Conservation (phyloP, 2,888 invertebrate genomes). For the Eledone cirrhosa region DNA sequence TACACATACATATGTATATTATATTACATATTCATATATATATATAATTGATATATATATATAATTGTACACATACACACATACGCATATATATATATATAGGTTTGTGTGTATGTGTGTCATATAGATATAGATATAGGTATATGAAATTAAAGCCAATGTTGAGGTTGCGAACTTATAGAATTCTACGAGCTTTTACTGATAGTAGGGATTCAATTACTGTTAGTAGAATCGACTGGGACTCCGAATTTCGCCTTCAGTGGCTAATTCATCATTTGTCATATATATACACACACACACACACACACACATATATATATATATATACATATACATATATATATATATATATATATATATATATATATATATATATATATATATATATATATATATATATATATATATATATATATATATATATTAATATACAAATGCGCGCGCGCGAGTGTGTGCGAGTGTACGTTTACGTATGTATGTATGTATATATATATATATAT, state of each 20-base stretch:
- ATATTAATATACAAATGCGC: background rate
- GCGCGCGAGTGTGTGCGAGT: no score
- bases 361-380: background rate
- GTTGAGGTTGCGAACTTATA: no score
- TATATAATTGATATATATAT: no score
- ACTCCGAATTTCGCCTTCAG: no score
- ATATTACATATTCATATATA: conserved; percentile 1
- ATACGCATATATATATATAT: background rate
- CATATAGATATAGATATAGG: background rate
- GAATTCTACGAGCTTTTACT: no score
- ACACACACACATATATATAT: background rate
- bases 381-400: background rate
- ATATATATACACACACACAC: background rate
- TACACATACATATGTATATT: no score
- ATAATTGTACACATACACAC: background rate
- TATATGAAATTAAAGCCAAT: no score
- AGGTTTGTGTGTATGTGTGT: background rate
- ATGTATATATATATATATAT: conserved; percentile 18
- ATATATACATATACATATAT: background rate
- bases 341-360: background rate
- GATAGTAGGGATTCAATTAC: no score
- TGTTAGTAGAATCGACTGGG: no score
- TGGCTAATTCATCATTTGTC: no score
- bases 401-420: background rate
- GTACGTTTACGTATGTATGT: background rate